A percentile compares a stretch with the other conserved stretches of the same genome.
Conservation (phyloP, 2,888 invertebrate species). For the Campoplex capitator region DNA sequence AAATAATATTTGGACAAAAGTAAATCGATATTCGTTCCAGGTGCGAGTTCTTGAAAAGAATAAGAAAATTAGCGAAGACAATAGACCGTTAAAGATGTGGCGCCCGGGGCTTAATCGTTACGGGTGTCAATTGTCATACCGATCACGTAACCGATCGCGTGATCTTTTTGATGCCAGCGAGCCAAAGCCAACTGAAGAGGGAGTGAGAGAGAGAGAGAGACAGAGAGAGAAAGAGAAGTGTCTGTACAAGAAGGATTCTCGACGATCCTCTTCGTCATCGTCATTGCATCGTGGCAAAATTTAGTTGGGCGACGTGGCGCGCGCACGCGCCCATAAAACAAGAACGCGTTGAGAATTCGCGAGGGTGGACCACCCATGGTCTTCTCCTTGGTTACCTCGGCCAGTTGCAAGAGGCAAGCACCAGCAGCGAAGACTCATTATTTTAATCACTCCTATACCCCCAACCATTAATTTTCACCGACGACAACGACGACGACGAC, state of each 20-base stretch:
- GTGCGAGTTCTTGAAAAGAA: constrained; percentile 59
- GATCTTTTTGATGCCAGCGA: constrained; percentile 55
- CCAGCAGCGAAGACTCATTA: constrained; percentile 66
- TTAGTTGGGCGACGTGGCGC: constrained; percentile 78
- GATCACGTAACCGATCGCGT: constrained; percentile 55
- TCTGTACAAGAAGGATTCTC: constrained; percentile 39
- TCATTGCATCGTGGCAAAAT: constrained; percentile 72
- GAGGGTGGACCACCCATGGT: constrained; percentile 80
- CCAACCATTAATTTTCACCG: constrained; percentile 66
- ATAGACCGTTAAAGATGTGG: constrained; percentile 62
- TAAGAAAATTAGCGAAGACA: constrained; percentile 63
- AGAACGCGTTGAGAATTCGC: constrained; percentile 81
- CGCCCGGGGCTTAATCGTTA: constrained; percentile 64
- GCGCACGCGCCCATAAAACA: constrained; percentile 81
- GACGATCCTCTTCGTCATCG: constrained; percentile 57
- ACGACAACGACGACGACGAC: constrained; percentile 49
- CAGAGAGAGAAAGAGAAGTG: constrained; percentile 14
- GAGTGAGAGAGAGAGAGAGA: constrained; percentile 22
- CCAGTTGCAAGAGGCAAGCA: constrained; percentile 54
- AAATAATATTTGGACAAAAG: constrained; percentile 29
- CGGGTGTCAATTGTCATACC: constrained; percentile 45
- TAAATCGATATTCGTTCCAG: constrained; percentile 64
- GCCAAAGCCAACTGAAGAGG: constrained; percentile 17
- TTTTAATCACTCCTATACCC: constrained; percentile 67
- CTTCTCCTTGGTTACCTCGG: constrained; percentile 70